Base-by-base conservation (phyloP, 1,140 invertebrate species). In the Pseudomyrmex dendroicus region DNA sequence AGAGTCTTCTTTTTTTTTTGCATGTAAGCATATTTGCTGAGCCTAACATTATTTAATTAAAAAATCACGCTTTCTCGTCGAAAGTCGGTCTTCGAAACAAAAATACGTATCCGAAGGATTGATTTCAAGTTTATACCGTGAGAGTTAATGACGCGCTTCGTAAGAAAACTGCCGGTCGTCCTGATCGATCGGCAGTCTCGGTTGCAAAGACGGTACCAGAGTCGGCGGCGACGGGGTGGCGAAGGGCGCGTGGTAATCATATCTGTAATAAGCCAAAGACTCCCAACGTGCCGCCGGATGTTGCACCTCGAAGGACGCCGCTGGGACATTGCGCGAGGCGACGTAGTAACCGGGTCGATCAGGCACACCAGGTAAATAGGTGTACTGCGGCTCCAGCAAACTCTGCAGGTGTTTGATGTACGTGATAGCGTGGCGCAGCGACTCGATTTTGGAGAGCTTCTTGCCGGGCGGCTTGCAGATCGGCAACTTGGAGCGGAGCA, bases 381-480 rank as follows among this genome's bases (percentile, higher is more conserved):
- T 82, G 73, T 92, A 92, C 66, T 92, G 92, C 0, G 94, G 93
- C 22, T 96, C 94, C 59, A 97, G 90, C 74, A 97, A 92, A 70
- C 95, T 95, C 88, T 97, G 96, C 74, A 98, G 94, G 89, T 97
- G 96, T 73, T 96, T 95, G 78, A 98, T 98, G 91, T 98, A 97
- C 62, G 96, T 96, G 82, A 98, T 98, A 17, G 97, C 97, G 93
- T 94, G 97, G 95, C 97, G 96, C 1, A 98, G 94, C 44, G 96
- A 97, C 91, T 98, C 97, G 78, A 98, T 98, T 94, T 98, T 98
- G 1, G 97, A 97, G 84, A 98, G 95, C 92, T 98, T 98, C 91
- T 98, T 98, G n/a, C 97, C 97, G 9, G 97, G 96, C 0, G 97
- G 97, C 90, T 98, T 98, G 62, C 96, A 96, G 56, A 96, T 96